phyloP scores from a whole-genome alignment of 1,140 invertebrate genomes.

The Hypothenemus hampei region DNA sequence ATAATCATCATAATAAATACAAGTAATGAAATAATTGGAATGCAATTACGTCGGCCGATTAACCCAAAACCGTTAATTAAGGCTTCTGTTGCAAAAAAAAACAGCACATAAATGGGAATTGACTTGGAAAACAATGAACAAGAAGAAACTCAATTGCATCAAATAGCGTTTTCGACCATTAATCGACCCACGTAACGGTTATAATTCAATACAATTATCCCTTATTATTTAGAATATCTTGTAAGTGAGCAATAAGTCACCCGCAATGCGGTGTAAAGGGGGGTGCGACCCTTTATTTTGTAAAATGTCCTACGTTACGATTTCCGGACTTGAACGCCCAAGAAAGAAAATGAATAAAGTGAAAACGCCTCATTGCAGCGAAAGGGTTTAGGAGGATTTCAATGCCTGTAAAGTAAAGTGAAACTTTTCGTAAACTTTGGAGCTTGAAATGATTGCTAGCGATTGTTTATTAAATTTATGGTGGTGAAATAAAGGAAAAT shows the following conservation, averaged over 20 bases:
- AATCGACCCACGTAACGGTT: conserved; percentile 29
- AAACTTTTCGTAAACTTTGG: neutral
- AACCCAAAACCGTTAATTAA: too few relatives aligned
- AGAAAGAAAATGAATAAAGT: conserved; percentile 5
- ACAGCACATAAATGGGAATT: too few relatives aligned
- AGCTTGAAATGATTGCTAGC: too few relatives aligned
- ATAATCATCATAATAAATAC: conserved; percentile 18
- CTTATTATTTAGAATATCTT: conserved; percentile 47
- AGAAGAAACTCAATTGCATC: neutral
- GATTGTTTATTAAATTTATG: neutral
- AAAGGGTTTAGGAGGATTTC: neutral
- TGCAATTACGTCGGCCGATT: too few relatives aligned
- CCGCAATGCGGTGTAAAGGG: conserved; percentile 37
- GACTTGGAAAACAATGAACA: neutral
- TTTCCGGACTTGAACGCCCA: conserved; percentile 6
- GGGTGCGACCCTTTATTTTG: conserved; percentile 13
- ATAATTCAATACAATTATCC: conserved; percentile 43
- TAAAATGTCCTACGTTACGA: conserved; percentile 13
- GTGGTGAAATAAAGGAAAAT: too few relatives aligned
- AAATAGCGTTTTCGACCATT: neutral
- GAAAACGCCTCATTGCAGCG: conserved; percentile 8
- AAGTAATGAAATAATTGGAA: conserved; percentile 41
- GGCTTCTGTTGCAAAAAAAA: too few relatives aligned
- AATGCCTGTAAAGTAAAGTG: neutral
- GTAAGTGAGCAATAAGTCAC: conserved; percentile 46